Evolutionary conservation across 2,888 invertebrate species (phyloP).

Genomic region (Phasia obesa): DNA sequence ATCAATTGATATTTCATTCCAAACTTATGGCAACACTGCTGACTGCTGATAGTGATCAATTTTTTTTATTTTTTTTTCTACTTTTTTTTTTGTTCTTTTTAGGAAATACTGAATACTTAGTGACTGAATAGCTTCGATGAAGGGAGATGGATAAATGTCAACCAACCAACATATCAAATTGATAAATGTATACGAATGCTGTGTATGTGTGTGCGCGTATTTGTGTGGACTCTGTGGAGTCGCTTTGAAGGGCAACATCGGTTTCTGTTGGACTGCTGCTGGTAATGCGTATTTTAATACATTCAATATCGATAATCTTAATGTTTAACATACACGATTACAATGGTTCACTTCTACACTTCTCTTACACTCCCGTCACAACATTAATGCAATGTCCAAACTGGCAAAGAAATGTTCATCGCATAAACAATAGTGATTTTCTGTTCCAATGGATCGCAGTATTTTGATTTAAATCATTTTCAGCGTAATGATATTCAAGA

Average conservation of each 20-base stretch:
- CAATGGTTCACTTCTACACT: slow-evolving; percentile 35
- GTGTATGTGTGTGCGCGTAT: too few relatives aligned
- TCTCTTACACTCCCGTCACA: slow-evolving; percentile 2
- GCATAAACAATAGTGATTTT: slow-evolving; percentile 39
- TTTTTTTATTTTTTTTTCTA: slow-evolving; percentile 20
- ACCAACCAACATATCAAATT: slow-evolving; percentile 32
- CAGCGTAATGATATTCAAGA: slow-evolving; percentile 65
- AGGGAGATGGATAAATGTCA: slow-evolving; percentile 66
- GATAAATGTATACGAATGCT: slow-evolving; percentile 52
- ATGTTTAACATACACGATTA: slow-evolving; percentile 69
- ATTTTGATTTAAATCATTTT: slow-evolving; percentile 68
- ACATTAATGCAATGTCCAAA: neutral
- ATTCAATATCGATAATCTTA: slow-evolving; percentile 66
- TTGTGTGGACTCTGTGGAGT: slow-evolving; percentile 1
- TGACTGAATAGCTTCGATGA: slow-evolving; percentile 18
- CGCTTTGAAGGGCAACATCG: slow-evolving; percentile 43
- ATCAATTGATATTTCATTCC: neutral
- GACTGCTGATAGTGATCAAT: slow-evolving; percentile 33
- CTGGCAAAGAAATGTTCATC: slow-evolving; percentile 23
- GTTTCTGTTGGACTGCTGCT: slow-evolving; percentile 20
- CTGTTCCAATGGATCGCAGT: slow-evolving; percentile 49
- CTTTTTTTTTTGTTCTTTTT: slow-evolving; percentile 14
- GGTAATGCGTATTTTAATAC: slow-evolving; percentile 40
- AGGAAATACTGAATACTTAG: slow-evolving; percentile 31
- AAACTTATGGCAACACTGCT: neutral